Evolutionary conservation across 2,113 vertebrate species (phyloP), one percentile per base, ranked within the genome.

Genomic region (Platanista minor): DNA sequence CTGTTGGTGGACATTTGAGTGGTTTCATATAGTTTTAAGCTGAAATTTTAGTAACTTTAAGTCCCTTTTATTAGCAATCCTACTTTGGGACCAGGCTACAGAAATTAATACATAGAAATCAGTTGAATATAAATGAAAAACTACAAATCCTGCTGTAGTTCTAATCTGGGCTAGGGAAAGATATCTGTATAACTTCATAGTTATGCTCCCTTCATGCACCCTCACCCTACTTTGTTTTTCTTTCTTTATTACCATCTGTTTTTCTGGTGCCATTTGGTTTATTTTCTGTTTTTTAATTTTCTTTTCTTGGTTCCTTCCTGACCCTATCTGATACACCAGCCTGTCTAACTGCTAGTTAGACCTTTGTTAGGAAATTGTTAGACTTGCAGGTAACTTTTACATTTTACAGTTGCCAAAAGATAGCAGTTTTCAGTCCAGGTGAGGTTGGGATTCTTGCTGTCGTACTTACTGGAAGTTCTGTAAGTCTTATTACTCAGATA

Each of bases 101-200:
- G 54, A 93, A 91, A 36, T 94, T 86, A 90, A 64, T 72, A 72
- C 4, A 57, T 54, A 93, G 57, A 95, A 93, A 72, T 66, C 61
- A 87, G 59, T 15, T 77, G 41, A 69, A 66, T 95, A 52, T 80
- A 90, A 87, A 46, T 87, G 29, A 83, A 77, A 93, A 83, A 59
- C 67, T 95, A 8, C 62, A 18, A 49, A 69, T 43, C 36, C 14
- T 91, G 49, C 49, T 66, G 33, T 93, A 77, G 69, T 96, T 92
- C 62, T 92, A 29, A 84, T 87, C 27, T 83, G 43, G 20, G 21
- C 23, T 90, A 7, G 62, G 75, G 43, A 11, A 91, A 61, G 25
- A 82, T 85, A 74, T 74, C n/a, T 94, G 23, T 23, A n/a, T 84
- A 84, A 31, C 29, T 64, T 71, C 59, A 64, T 31, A 80, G 71